Evolutionary conservation across 2,888 invertebrate genomes (phyloP).

Genomic region (Camptogramma bilineatum): DNA sequence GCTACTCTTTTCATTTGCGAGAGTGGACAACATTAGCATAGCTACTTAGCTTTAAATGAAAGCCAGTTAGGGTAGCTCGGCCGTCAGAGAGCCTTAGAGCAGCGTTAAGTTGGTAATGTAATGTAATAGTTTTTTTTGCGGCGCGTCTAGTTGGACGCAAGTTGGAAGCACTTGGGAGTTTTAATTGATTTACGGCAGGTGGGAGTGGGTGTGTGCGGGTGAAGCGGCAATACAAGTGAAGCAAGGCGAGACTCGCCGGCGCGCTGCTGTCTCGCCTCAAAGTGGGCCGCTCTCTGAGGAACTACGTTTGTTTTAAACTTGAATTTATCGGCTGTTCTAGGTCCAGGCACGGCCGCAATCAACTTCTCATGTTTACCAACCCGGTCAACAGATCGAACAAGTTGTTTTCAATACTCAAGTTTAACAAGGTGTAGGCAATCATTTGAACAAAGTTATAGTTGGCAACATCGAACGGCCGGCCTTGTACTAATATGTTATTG

Average conservation of each 20-base stretch:
- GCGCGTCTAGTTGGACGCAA: conserved; percentile 43
- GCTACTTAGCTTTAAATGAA: conserved; percentile 44
- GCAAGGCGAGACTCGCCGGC: conserved; percentile 29
- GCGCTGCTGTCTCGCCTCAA: conserved; percentile 43
- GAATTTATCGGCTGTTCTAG: conserved; percentile 56
- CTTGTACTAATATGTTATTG: conserved; percentile 22
- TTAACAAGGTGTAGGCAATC: conserved; percentile 23
- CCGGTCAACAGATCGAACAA: conserved; percentile 35
- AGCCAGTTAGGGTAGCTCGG: conserved; percentile 41
- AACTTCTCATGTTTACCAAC: conserved; percentile 49
- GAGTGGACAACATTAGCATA: conserved; percentile 65
- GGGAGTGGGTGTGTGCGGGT: conserved; percentile 44
- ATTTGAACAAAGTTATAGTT: conserved; percentile 17
- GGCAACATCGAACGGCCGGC: conserved; percentile 9
- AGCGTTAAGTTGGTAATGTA: conserved; percentile 46
- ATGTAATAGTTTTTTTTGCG: conserved; percentile 51
- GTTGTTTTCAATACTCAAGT: conserved; percentile 29
- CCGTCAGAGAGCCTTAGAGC: conserved; percentile 30
- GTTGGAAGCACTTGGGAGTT: conserved; percentile 58
- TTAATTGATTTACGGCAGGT: conserved; percentile 71
- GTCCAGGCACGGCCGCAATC: conserved; percentile 46
- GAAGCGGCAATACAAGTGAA: conserved; percentile 22
- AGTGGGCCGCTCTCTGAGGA: conserved; percentile 48
- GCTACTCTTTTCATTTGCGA: conserved; percentile 59
- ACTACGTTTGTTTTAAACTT: conserved; percentile 59